Conservation (phyloP, 2,113 vertebrate species). For the Eurystomus gularis region DNA sequence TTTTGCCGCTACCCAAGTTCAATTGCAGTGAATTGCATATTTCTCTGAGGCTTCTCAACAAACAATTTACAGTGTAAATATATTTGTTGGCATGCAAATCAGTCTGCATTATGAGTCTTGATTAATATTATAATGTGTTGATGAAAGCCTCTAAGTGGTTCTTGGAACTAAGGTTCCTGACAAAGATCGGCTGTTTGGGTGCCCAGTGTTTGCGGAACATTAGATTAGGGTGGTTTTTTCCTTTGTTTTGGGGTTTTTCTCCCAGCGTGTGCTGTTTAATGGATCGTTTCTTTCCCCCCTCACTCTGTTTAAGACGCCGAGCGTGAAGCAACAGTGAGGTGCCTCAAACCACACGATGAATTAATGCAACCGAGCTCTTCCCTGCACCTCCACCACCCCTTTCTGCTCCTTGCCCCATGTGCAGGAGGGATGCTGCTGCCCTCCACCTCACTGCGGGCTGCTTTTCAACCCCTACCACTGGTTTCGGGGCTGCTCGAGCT, state of each 20-base stretch:
- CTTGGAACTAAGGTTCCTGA: slow-evolving; percentile 74
- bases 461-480: background rate
- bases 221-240: slow-evolving; percentile 64
- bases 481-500: background rate
- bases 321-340: background rate
- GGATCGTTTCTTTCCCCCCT: background rate
- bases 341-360: slow-evolving; percentile 47
- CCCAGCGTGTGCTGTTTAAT: background rate
- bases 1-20: slow-evolving; percentile 58
- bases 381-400: background rate
- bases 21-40: slow-evolving; percentile 72
- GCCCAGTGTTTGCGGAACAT: slow-evolving; percentile 69
- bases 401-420: background rate
- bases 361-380: slow-evolving; percentile 22
- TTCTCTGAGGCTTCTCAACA: slow-evolving; percentile 79
- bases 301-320: background rate
- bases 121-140: slow-evolving; percentile 85
- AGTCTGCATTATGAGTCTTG: slow-evolving; percentile 81
- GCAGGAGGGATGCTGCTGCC: background rate
- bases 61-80: slow-evolving; percentile 83
- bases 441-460: background rate
- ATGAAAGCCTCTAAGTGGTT: slow-evolving; percentile 81
- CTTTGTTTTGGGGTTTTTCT: background rate
- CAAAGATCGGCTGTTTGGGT: slow-evolving; percentile 78
- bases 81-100: slow-evolving; percentile 85